phyloP scores from a whole-genome alignment of 2,113 vertebrate species.

The Eulemur rufifrons region DNA sequence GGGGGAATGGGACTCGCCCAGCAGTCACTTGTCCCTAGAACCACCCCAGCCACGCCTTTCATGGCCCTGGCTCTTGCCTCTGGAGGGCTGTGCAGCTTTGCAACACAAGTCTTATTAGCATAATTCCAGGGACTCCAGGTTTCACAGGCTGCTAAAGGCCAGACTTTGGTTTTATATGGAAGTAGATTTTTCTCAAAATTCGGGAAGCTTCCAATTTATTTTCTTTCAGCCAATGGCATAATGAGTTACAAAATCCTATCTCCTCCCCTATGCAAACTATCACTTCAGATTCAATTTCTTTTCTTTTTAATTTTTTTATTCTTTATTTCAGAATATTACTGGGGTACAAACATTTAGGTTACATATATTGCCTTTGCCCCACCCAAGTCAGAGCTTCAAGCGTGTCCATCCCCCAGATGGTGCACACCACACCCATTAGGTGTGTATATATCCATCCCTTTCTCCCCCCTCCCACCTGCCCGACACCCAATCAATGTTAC shows the following conservation, averaged over 20 bases:
- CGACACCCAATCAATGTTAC: too few relatives aligned
- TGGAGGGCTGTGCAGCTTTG: not conserved
- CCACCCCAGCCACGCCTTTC: not conserved
- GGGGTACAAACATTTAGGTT: too few relatives aligned
- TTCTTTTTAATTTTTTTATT: too few relatives aligned
- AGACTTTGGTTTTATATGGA: not conserved
- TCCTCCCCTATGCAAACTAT: not conserved
- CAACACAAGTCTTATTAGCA: accelerated
- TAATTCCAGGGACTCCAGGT: not conserved
- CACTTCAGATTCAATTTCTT: not conserved
- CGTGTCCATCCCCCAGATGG: too few relatives aligned
- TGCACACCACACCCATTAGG: too few relatives aligned
- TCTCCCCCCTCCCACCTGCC: too few relatives aligned
- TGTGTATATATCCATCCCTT: too few relatives aligned
- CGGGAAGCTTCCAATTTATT: not conserved
- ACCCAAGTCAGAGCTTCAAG: too few relatives aligned
- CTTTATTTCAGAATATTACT: too few relatives aligned
- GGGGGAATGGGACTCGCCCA: too few relatives aligned
- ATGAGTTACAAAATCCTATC: not conserved
- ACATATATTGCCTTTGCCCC: too few relatives aligned
- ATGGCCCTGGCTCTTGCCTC: not conserved
- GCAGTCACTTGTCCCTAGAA: not conserved
- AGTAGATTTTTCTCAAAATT: not conserved
- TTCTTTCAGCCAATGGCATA: not conserved
- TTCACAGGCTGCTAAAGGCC: not conserved